phyloP scores from a whole-genome alignment of 1,140 invertebrate species.

The Samia ricini region DNA sequence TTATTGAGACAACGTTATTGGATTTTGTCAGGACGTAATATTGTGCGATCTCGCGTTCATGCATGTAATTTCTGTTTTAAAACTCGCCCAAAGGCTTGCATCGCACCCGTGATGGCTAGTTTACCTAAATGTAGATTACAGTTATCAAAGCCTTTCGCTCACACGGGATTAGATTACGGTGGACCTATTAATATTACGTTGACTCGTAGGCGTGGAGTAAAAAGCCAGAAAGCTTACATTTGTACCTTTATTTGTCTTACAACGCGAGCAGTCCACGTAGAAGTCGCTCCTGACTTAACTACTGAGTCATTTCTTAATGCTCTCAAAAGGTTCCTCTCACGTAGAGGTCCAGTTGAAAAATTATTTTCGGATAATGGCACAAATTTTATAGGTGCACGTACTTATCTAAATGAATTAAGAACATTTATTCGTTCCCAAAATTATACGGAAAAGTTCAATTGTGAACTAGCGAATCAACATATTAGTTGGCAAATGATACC shows the following conservation, averaged over 20 bases:
- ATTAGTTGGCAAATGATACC: no score
- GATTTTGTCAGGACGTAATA: slow-evolving; percentile 28
- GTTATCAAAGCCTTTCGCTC: slow-evolving; percentile 37
- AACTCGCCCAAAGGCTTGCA: slow-evolving; percentile 11
- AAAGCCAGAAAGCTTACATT: slow-evolving; percentile 49
- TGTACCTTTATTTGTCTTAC: slow-evolving; percentile 49
- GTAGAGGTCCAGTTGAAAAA: no score
- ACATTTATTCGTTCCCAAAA: no score
- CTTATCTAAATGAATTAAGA: no score
- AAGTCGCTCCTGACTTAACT: no score
- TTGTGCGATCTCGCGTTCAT: background rate
- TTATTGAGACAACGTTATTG: slow-evolving; percentile 39
- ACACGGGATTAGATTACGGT: slow-evolving; percentile 49
- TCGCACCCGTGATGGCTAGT: slow-evolving; percentile 40
- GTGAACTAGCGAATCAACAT: no score
- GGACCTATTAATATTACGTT: slow-evolving; percentile 48
- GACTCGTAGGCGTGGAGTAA: slow-evolving; percentile 22
- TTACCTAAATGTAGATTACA: slow-evolving; percentile 12
- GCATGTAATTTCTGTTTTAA: slow-evolving; percentile 16
- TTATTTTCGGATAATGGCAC: no score
- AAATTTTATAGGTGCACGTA: no score
- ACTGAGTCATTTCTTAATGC: no score
- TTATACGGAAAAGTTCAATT: no score
- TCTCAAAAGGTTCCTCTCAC: no score
- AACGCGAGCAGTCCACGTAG: no score